Evolutionary conservation across 2,797 vertebrate genomes (phyloP).

Genomic region (Xerus rutilus): DNA sequence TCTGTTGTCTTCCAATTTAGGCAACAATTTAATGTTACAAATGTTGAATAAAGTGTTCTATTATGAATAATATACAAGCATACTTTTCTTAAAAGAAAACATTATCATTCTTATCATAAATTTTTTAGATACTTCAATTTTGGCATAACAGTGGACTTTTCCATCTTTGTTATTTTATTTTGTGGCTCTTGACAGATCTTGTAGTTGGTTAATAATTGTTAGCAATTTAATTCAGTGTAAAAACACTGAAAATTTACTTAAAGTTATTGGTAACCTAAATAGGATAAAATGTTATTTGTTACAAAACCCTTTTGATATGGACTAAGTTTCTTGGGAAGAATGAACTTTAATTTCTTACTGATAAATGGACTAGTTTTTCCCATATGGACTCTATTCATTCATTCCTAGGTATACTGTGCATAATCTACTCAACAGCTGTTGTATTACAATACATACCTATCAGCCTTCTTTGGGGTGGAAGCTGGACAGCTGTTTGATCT

Average conservation of each 20-base stretch:
- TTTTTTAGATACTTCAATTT: slow-evolving; percentile 40
- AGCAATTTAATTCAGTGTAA: slow-evolving; percentile 12
- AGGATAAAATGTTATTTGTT: slow-evolving; percentile 2
- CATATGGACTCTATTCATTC: not conserved
- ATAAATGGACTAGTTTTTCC: slow-evolving; percentile 6
- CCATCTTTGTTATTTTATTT: slow-evolving; percentile 54
- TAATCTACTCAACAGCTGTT: slow-evolving; percentile 60
- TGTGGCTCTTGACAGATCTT: slow-evolving; percentile 16
- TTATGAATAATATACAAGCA: not conserved
- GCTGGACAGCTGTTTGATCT: slow-evolving; percentile 96
- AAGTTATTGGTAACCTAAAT: slow-evolving; percentile 55
- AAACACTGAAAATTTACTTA: slow-evolving; percentile 41
- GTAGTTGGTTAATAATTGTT: not conserved
- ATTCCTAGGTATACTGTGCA: not conserved
- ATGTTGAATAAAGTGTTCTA: slow-evolving; percentile 10
- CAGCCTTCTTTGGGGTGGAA: slow-evolving; percentile 92
- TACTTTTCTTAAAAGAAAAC: slow-evolving; percentile 23
- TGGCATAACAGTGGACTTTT: not conserved
- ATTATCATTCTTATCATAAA: not conserved
- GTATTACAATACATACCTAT: slow-evolving; percentile 90
- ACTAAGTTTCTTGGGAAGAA: slow-evolving; percentile 46
- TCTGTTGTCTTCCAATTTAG: slow-evolving; percentile 40
- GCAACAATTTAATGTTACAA: slow-evolving; percentile 45
- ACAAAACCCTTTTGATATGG: not conserved
- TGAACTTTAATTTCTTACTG: slow-evolving; percentile 8